phyloP scores from a whole-genome alignment of 2,113 vertebrate genomes.

The Hippocampus mohnikei region DNA sequence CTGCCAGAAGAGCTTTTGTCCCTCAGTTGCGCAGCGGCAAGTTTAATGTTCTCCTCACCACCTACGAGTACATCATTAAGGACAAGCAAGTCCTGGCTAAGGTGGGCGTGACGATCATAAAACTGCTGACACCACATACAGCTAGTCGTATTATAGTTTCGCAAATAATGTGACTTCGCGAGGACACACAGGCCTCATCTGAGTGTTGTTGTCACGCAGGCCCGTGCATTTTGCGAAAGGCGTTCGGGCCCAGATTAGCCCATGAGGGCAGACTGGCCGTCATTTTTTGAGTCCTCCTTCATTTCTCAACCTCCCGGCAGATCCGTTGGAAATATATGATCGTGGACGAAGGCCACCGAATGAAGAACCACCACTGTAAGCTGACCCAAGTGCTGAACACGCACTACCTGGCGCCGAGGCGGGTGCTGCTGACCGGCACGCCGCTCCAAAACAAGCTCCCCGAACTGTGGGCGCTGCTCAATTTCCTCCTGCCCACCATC shows the following conservation, averaged over 20 bases:
- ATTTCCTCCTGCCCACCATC: slow-evolving; percentile 97
- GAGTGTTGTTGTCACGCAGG: no score
- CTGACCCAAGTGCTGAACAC: slow-evolving; percentile 97
- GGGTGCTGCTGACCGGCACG: slow-evolving; percentile 88
- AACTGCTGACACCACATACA: background rate
- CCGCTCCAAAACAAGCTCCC: slow-evolving; percentile 95
- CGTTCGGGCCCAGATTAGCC: no score
- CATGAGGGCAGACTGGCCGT: background rate
- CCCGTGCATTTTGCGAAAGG: no score
- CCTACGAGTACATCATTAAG: slow-evolving; percentile 97
- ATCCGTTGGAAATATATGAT: slow-evolving; percentile 99
- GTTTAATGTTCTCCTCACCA: slow-evolving; percentile 94
- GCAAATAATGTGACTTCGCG: slow-evolving; percentile 7
- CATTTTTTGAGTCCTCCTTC: slow-evolving; percentile 17
- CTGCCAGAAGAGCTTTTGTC: slow-evolving; percentile 87
- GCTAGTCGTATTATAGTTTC: background rate
- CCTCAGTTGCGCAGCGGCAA: slow-evolving; percentile 92
- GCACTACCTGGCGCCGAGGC: slow-evolving; percentile 90
- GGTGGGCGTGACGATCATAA: slow-evolving; percentile 62
- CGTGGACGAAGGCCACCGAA: slow-evolving; percentile 93
- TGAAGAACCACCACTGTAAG: slow-evolving; percentile 99
- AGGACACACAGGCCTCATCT: no score
- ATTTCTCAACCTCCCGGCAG: slow-evolving; percentile 70
- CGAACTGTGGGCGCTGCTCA: slow-evolving; percentile 93
- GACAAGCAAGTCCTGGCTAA: slow-evolving; percentile 97